Conservation (phyloP, 2,888 invertebrate genomes). For the Falcaria lacertinaria region DNA sequence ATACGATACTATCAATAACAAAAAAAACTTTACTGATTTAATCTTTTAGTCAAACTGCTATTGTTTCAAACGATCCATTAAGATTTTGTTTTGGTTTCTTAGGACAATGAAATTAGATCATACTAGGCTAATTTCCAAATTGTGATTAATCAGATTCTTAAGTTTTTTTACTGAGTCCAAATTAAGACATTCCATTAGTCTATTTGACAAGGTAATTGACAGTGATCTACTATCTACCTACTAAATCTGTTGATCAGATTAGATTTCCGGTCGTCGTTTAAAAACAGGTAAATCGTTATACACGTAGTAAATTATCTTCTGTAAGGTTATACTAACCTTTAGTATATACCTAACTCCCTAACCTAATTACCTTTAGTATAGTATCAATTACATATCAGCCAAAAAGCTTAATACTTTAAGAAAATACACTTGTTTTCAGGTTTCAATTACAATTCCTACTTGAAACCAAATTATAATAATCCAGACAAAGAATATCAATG, state of each 20-base stretch:
- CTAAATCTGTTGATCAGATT: no score
- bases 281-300: no score
- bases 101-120: not conserved
- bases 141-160: not conserved
- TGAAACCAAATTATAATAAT: not conserved
- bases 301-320: no score
- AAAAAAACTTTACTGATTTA: not conserved
- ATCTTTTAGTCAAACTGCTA: not conserved
- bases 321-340: no score
- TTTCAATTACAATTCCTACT: no score
- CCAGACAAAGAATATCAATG: conserved; percentile 11
- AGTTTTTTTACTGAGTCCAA: not conserved
- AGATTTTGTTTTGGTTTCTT: not conserved
- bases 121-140: not conserved
- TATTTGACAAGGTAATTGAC: not conserved
- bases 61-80: not conserved
- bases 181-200: not conserved
- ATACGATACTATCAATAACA: not conserved
- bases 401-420: no score
- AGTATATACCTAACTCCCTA: no score
- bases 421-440: no score
- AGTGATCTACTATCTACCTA: not conserved
- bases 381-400: no score
- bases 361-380: no score
- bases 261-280: no score